Base-by-base conservation (phyloP, 2,113 vertebrate species). In the Spermophilus dauricus region DNA sequence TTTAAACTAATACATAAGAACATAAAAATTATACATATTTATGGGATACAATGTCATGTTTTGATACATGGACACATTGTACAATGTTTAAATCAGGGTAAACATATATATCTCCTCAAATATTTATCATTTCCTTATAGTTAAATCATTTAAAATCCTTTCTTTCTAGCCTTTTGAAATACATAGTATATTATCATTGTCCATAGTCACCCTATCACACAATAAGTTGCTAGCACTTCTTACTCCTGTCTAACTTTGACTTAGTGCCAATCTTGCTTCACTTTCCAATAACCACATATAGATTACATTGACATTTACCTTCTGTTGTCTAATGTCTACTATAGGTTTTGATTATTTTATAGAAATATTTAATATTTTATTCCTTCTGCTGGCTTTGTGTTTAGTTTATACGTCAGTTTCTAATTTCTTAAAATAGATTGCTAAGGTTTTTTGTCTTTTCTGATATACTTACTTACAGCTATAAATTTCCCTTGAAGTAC, bases 391-490 rank as follows among this genome's bases (percentile, higher is more conserved):
- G 32, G 61, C 65, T 63, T 61, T 88, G 51, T 88, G 12, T 81
- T 81, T 61, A 20, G 58, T 81, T 94, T 88, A 24, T 39, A 16
- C 42, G 53, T 85, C 12, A 72, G 13, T 18, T 92, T 77, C 82
- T 93, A 24, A 39, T n/a, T 78, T 78, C 22, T 69, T 39, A 37
- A 78, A 37, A 20, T 69, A 6, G 30, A 78, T 45, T 86, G 24
- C 78, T n/a, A 58, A 10, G 22, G n/a, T 42, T 80, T 69, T 81
- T 73, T 4, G 37, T 53, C 39, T 89, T 11, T 70, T 34, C 34
- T n/a, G 30, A 69, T 69, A 34, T 34, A 69, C 13, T 30, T 67
- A 67, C 24, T 67, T 67, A 67, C 28, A 67, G 14, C 13, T 69
- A 58, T 58, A 69, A 34, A 18, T 69, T 69, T 34, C 32, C 14